phyloP scores from a whole-genome alignment of 2,888 invertebrate genomes.

The Cosmorhoe ocellata region DNA sequence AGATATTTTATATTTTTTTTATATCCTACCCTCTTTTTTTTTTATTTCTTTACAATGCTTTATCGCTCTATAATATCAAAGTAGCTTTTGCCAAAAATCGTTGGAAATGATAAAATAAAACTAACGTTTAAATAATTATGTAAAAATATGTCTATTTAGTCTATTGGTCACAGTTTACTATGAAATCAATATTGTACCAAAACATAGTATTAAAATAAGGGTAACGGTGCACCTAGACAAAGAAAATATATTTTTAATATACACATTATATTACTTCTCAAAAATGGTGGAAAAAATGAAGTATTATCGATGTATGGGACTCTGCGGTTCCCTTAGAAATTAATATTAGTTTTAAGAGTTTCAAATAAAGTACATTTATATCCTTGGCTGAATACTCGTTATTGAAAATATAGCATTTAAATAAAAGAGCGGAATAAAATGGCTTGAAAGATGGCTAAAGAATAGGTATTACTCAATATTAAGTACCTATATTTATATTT shows the following conservation, averaged over 20 bases:
- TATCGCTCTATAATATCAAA: background rate
- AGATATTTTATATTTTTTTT: too few relatives aligned
- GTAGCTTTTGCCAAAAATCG: slow-evolving; percentile 14
- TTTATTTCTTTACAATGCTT: too few relatives aligned
- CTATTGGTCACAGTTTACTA: slow-evolving; percentile 33
- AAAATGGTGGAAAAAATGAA: slow-evolving; percentile 60
- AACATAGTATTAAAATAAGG: slow-evolving; percentile 56
- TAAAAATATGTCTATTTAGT: slow-evolving; percentile 17
- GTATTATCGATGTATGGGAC: slow-evolving; percentile 33
- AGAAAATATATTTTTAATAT: slow-evolving; percentile 73
- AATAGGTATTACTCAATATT: too few relatives aligned
- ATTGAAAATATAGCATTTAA: slow-evolving; percentile 36
- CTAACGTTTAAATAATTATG: slow-evolving; percentile 1
- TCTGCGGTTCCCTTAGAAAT: slow-evolving; percentile 36
- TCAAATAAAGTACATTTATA: slow-evolving; percentile 59
- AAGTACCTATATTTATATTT: too few relatives aligned
- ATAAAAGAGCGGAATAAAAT: slow-evolving; percentile 24
- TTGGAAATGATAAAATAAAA: slow-evolving; percentile 12
- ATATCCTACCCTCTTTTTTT: too few relatives aligned
- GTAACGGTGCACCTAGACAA: slow-evolving; percentile 62
- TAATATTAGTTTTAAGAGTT: slow-evolving; percentile 45
- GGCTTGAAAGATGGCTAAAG: slow-evolving; percentile 37
- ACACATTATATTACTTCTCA: slow-evolving; percentile 59
- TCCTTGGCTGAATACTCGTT: slow-evolving; percentile 35
- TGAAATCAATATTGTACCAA: slow-evolving; percentile 47